phyloP scores from a whole-genome alignment of 2,797 vertebrate genomes.

The Dendrocincla tyrannina region DNA sequence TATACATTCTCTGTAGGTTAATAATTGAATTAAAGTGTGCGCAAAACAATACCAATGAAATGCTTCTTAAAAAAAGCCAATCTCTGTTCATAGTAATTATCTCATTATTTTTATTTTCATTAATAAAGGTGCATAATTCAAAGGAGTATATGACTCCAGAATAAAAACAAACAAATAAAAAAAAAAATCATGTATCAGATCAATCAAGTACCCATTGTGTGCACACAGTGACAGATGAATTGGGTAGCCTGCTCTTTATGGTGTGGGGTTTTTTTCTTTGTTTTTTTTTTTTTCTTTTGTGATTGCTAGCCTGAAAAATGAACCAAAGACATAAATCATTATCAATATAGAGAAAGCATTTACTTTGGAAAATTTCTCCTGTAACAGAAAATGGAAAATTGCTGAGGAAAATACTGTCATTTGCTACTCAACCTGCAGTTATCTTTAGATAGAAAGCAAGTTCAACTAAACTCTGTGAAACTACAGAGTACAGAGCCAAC shows the following conservation, averaged over 20 bases:
- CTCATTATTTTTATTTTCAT: background rate
- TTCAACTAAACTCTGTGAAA: conserved; percentile 27
- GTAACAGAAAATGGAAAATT: conserved; percentile 2
- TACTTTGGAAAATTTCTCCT: background rate
- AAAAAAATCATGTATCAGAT: background rate
- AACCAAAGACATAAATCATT: background rate
- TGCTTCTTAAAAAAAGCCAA: background rate
- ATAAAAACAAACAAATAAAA: background rate
- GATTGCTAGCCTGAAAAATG: background rate
- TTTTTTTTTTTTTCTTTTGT: background rate
- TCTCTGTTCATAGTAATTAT: background rate
- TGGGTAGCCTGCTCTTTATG: background rate
- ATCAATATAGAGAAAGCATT: background rate
- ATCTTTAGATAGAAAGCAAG: background rate
- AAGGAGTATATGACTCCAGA: background rate
- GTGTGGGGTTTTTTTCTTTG: no score
- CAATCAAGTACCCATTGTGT: background rate
- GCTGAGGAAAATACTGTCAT: background rate
- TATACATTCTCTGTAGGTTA: conserved; percentile 29
- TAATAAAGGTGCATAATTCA: background rate
- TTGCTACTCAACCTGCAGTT: conserved; percentile 1
- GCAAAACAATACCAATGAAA: background rate
- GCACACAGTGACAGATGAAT: background rate
- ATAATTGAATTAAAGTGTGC: conserved; percentile 43
- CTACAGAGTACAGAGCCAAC: background rate